Evolutionary conservation across 2,888 invertebrate species (phyloP), one percentile per base, ranked within the genome.

Genomic region (Venustoraphidia nigricollis): DNA sequence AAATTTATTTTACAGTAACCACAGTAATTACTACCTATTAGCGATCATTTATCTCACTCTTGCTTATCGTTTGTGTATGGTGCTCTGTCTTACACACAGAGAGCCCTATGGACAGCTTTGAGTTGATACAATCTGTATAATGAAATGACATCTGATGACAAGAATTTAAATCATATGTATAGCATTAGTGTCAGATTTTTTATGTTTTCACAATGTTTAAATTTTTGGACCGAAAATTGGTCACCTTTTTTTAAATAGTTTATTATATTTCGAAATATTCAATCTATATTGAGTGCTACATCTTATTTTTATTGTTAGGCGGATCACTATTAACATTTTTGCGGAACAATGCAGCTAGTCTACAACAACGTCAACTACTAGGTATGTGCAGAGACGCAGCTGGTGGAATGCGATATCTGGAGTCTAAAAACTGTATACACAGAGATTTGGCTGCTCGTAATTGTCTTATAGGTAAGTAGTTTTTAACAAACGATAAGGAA

Each of bases 381-480:
- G 82, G 82, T 45, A 94, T 96, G 93, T 94, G 94, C 60, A 76
- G 87, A 50, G 94, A 96, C 71, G 89, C 93, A 1, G 88, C 92
- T 2, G 90, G 84, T 55, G 96, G 90, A 50, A 96, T 96, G 95
- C 76, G 87, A 45, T 96, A 96, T 70, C 75, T 96, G 51, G 94
- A 95, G 70, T 87, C 88, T 34, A 92, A 92, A 68, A 91, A 90
- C 69, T 95, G 94, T 66, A 95, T 96, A 62, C 95, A 96, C 66
- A 76, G 95, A 52, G 95, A 96, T 72, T 73, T 96, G 56, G 95
- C 95, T 1, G 95, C 95, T 1, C 74, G 95, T 57, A 96, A 95
- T 71, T 95, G 95, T 66, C 75, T 92, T 56, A 83, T 91, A 37
- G 84, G 84, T 66, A 62, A 66, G 68, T 62, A 34, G 34, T n/a